A percentile compares a stretch with the other conserved stretches of the same genome.
Conservation (phyloP, 2,113 vertebrate species). For the Reinhardtius hippoglossoides region DNA sequence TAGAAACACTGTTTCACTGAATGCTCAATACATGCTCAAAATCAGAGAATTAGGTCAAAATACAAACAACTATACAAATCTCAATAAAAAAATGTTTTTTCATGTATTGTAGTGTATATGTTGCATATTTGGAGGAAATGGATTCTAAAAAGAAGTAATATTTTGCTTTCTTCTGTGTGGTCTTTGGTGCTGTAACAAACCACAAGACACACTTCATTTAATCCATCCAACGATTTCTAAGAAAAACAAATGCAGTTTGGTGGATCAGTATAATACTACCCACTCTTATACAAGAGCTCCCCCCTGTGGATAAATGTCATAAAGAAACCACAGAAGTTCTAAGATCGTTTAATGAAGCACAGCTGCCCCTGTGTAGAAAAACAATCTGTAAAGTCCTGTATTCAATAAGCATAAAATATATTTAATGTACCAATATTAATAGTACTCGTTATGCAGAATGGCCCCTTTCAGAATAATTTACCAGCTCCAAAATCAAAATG, state of each 20-base stretch:
- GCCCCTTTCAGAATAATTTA: no score
- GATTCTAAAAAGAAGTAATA: no score
- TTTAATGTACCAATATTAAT: no score
- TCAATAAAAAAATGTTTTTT: not conserved
- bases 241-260: not conserved
- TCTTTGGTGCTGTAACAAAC: not conserved
- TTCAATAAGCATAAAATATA: no score
- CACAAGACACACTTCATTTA: not conserved
- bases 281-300: constrained; percentile 45
- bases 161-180: not conserved
- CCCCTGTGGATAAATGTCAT: constrained; percentile 38
- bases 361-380: no score
- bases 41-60: not conserved
- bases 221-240: not conserved
- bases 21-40: no score
- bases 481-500: not conserved
- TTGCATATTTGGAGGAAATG: not conserved
- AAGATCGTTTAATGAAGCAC: no score
- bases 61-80: not conserved
- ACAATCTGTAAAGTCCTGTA: no score
- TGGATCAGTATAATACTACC: not conserved
- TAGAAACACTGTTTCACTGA: no score
- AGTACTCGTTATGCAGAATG: no score
- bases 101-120: not conserved
- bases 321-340: not conserved